Percentiles rank a stretch among this genome's conserved stretches.
phyloP scores from a whole-genome alignment of 2,797 vertebrate species.

The Sebastes iracundus region DNA sequence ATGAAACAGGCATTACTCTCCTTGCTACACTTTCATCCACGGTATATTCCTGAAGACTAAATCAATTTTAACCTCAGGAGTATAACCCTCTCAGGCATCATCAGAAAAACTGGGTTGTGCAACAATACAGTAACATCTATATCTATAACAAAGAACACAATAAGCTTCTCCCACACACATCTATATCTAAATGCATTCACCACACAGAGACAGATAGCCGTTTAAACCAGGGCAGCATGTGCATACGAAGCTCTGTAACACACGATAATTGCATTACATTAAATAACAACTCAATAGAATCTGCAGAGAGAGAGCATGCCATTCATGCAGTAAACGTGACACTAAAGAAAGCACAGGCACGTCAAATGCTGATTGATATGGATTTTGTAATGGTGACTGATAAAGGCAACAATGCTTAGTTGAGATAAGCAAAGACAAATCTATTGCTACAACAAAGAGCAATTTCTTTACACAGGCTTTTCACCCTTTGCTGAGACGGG shows the following conservation, averaged over 20 bases:
- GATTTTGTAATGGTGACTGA: conserved; percentile 55
- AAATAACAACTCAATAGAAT: not conserved
- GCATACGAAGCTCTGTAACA: not conserved
- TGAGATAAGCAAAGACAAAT: conserved; percentile 62
- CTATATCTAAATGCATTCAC: not conserved
- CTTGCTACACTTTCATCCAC: conserved; percentile 13
- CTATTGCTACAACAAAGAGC: conserved; percentile 46
- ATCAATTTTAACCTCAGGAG: conserved; percentile 24
- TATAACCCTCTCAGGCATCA: conserved; percentile 8
- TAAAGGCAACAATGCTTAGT: conserved; percentile 47
- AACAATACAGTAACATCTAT: conserved; percentile 14
- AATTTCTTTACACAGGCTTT: conserved; percentile 56
- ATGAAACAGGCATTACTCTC: conserved; percentile 25
- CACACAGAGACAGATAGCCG: not conserved
- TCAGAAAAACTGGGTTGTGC: conserved; percentile 19
- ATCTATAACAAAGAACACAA: not conserved
- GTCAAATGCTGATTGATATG: conserved; percentile 39
- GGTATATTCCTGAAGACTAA: conserved; percentile 23
- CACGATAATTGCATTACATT: not conserved
- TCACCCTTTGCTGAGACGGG: conserved; percentile 36
- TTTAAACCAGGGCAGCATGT: not conserved
- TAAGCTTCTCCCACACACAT: not conserved
- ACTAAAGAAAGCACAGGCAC: not conserved
- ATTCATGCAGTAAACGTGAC: conserved; percentile 3
- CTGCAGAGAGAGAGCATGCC: not conserved